Evolutionary conservation across 2,113 vertebrate species (phyloP).

Genomic region (Aegithalos caudatus): DNA sequence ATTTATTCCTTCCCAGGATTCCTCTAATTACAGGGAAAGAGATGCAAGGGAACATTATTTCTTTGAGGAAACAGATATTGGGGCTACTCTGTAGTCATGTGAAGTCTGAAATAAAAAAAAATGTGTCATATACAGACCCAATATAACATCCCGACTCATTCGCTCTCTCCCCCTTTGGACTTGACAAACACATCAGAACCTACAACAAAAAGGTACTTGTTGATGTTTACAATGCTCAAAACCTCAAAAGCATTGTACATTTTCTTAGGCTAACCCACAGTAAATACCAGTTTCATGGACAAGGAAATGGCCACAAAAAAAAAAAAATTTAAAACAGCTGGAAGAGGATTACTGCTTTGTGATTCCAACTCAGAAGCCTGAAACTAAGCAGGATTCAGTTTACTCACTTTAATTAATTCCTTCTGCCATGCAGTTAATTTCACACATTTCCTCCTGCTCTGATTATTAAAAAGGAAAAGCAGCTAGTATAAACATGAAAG

Average conservation of each 20-base stretch:
- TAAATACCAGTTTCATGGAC: constrained; percentile 43
- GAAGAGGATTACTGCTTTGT: constrained; percentile 55
- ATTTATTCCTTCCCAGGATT: not conserved
- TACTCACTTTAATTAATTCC: constrained; percentile 65
- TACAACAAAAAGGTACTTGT: not conserved
- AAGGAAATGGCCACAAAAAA: constrained; percentile 59
- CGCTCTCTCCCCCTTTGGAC: not conserved
- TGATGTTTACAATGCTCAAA: constrained; percentile 31
- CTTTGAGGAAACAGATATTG: not conserved
- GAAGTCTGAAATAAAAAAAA: not conserved
- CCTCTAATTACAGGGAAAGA: not conserved
- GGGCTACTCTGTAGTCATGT: not conserved
- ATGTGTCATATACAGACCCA: not conserved
- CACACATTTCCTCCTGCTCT: constrained; percentile 59
- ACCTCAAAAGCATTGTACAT: not conserved
- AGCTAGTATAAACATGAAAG: constrained; percentile 64
- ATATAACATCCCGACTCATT: not conserved
- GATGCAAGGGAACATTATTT: not conserved
- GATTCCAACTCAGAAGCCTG: constrained; percentile 29
- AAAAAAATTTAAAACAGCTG: constrained; percentile 61
- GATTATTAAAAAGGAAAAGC: constrained; percentile 55
- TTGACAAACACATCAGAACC: not conserved
- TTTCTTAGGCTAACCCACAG: constrained; percentile 37
- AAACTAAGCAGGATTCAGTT: constrained; percentile 67
- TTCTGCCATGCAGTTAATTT: constrained; percentile 67